Base-by-base conservation (phyloP, 1,140 invertebrate species). In the Neodiprion virginianus region DNA sequence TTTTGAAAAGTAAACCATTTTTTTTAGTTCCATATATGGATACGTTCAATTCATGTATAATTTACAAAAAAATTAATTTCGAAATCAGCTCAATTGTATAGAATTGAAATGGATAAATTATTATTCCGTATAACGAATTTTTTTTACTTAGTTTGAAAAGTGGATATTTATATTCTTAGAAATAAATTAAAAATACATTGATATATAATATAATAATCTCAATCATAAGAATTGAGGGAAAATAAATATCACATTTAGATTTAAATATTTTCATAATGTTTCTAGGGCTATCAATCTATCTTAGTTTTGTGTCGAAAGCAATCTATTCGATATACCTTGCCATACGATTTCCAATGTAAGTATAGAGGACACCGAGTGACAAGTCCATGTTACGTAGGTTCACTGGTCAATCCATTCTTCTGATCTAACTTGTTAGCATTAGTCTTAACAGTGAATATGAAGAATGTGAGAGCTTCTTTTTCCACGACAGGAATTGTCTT, bases 381-480 rank as follows among this genome's bases (percentile, higher is more conserved):
- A 40, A 72, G 68, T 69, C 53, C 79, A 74, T 74, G 82, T 87
- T 89, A 91, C 80, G 89, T 90, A 8, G 89, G 79, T 77, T 93
- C 92, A 76, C 89, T 92, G 81, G 90, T 93, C 69, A 93, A 90
- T 76, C 94, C 94, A 89, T 95, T 96, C 84, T 96, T 96, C 86
- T 96, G 95, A 88, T 97, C 96, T 78, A 97, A 88, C 87, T 97
- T 97, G 84, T 97, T 97, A 70, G 94, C 94, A 89, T 97, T 97
- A 73, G 95, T 96, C 90, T 98, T 99, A 0, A 98, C 95, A 87
- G 96, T 98, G 84, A 98, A 98, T 79, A 99, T 96, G 85, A 99
- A 99, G 83, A 95, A 97, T n/a, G 97, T 97, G 14, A 98, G 89
- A 40, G 96, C 95, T 88, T 99, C 97, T 84, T 98, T 99, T 86